Base-by-base conservation (phyloP, 2,888 invertebrate genomes). In the Epiblema foenella region DNA sequence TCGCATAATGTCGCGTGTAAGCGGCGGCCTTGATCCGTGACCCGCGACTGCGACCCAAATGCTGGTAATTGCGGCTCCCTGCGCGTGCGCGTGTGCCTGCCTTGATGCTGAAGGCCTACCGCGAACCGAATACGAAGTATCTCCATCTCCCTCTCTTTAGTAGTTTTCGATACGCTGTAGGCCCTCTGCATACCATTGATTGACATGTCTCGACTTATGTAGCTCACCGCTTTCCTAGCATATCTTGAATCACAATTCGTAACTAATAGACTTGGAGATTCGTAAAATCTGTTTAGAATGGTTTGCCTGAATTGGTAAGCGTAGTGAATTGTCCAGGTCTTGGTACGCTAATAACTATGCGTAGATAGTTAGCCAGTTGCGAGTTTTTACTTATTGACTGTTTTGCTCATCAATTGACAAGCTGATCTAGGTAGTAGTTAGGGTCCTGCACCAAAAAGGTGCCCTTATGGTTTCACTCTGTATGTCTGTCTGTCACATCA, bases 1-100 rank as follows among this genome's bases (percentile, higher is more conserved):
- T 33, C 24, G 42, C 42, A 56, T 46, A 42, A 57, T 66, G 42
- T 68, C 49, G 62, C 68, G 67, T 60, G 68, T 29, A n/a, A 56
- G 29, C n/a, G 29, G 59, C 73, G 85, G 84, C 88, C 86, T 88
- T 89, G 87, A 82, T 82, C 81, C 77, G 76, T 83, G 83, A 86
- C 85, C 84, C 83, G 81, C 76, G 77, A 84, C 83, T 15, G 7
- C 46, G 84, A 82, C 84, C 85, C 77, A 84, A 82, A 82, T 87
- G 80, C 84, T n/a, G 81, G 80, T 58, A 58, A 58, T 58, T 58
- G 18, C 58, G 37, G 11, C 58, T 18, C 39, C 58, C 58, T 39
- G 58, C 58, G 58, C 37, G 58, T 37, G 39, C 37, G 58, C n/a
- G n/a, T n/a, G n/a, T n/a, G n/a, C 11, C 18, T 17, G 7, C 7